Evolutionary conservation across 2,797 vertebrate genomes (phyloP), one percentile per base, ranked within the genome.

Genomic region (Gallinago nigripennis): DNA sequence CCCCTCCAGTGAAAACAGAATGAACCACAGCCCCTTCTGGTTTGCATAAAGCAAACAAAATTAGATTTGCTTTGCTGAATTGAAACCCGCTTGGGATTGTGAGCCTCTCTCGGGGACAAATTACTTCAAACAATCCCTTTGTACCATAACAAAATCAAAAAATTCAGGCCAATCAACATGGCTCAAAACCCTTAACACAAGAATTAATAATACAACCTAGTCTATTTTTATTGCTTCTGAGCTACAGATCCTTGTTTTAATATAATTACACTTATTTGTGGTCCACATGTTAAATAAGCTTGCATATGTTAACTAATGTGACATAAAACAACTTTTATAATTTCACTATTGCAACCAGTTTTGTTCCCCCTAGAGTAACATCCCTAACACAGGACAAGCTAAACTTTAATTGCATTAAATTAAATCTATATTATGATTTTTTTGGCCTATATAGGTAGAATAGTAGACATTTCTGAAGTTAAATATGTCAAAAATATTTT

Each of bases 1-100:
- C 98, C 98, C 98, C 99, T 99, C 98, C 98, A 99, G 99, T 99
- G 98, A 98, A 99, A 99, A 99, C 99, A 99, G 98, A 98, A 98
- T 98, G 98, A 99, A 98, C 98, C 98, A 97, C 98, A 98, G 98
- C 98, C 98, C 98, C 97, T 99, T 98, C 98, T 99, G 98, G 99
- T 99, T 99, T 99, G 99, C 99, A 99, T 99, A 99, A 99, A 99
- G 99, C 99, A 99, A 99, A 99, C 99, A 99, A 99, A 99, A 99
- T 99, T 99, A 99, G 99, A 99, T 99, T 99, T 99, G 99, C 99
- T 99, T 99, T 99, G 99, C 99, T 99, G 99, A 99, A 99, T 99
- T 99, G 99, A 99, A 99, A 99, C 99, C 98, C 99, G 98, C 99
- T 98, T 99, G 99, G 99, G 99, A 99, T 99, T 99, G 99, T 98